Conservation (phyloP, 37 sponge, comb jelly and placozoan species). For the Chondrilla cf. caribensis region DNA sequence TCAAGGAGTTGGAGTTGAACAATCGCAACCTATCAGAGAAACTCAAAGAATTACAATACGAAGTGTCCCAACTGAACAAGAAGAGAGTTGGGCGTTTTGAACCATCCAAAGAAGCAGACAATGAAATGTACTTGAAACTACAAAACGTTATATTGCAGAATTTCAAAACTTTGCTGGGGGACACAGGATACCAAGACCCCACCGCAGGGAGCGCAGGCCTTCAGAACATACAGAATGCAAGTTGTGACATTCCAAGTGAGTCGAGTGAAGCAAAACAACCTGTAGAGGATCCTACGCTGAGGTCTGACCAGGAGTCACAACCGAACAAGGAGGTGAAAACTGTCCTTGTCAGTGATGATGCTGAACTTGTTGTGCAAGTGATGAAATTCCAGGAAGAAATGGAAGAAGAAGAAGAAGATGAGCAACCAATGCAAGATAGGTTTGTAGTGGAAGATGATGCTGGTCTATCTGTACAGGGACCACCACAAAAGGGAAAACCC, state of each 20-base stretch:
- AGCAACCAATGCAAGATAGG: background rate
- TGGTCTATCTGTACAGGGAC: background rate
- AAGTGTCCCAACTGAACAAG: background rate
- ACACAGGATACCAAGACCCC: background rate
- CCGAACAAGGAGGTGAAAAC: background rate
- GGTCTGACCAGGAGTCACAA: no score
- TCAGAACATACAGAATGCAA: background rate
- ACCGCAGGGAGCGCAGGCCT: background rate
- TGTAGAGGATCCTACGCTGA: no score
- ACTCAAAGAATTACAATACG: background rate
- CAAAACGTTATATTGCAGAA: background rate
- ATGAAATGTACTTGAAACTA: background rate
- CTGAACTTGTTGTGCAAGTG: background rate
- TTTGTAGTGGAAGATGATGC: conserved; percentile 13
- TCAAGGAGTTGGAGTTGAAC: background rate
- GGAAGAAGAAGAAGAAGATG: background rate
- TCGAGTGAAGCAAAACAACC: no score
- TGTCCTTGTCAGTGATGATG: background rate
- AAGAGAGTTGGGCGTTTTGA: background rate
- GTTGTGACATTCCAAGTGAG: no score
- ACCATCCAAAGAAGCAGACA: background rate
- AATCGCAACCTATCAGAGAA: background rate
- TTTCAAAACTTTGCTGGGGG: background rate
- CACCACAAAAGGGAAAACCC: background rate
- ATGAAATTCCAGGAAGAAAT: background rate